Evolutionary conservation across 2,888 invertebrate genomes (phyloP).

Genomic region (Stramonita haemastoma): DNA sequence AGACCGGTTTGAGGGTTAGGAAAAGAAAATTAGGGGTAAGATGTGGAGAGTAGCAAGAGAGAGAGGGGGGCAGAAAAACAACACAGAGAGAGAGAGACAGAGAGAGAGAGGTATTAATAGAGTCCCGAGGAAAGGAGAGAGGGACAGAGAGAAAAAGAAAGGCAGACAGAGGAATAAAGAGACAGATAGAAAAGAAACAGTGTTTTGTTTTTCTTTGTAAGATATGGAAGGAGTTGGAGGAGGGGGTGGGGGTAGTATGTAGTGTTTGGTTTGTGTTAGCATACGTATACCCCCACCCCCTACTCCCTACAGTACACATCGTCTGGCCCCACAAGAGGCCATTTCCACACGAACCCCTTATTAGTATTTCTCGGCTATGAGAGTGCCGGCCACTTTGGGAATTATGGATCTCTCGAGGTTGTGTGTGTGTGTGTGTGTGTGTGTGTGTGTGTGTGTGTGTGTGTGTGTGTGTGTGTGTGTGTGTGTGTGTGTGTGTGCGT

Average conservation of each 20-base stretch:
- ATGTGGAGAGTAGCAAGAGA: not conserved
- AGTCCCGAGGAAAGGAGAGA: not conserved
- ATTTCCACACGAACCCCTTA: not conserved
- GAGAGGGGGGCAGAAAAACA: not conserved
- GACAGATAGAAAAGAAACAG: not conserved
- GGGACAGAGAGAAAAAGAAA: not conserved
- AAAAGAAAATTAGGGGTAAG: not conserved
- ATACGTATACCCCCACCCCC: too few species aligned
- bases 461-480: not conserved
- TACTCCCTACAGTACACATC: too few species aligned
- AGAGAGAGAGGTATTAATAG: not conserved
- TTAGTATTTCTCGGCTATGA: not conserved
- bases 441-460: slow-evolving; percentile 20
- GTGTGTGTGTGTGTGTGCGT: not conserved
- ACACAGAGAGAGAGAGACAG: not conserved
- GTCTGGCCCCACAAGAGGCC: not conserved
- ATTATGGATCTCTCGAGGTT: not conserved
- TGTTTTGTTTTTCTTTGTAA: not conserved
- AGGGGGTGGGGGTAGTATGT: not conserved
- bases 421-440: slow-evolving; percentile 23
- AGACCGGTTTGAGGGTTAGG: not conserved
- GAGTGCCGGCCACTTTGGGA: not conserved
- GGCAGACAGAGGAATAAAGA: not conserved
- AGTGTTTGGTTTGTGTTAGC: not conserved
- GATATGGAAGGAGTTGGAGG: not conserved